Evolutionary conservation across 2,113 vertebrate species (phyloP), one percentile per base, ranked within the genome.

Genomic region (Apaloderma vittatum): DNA sequence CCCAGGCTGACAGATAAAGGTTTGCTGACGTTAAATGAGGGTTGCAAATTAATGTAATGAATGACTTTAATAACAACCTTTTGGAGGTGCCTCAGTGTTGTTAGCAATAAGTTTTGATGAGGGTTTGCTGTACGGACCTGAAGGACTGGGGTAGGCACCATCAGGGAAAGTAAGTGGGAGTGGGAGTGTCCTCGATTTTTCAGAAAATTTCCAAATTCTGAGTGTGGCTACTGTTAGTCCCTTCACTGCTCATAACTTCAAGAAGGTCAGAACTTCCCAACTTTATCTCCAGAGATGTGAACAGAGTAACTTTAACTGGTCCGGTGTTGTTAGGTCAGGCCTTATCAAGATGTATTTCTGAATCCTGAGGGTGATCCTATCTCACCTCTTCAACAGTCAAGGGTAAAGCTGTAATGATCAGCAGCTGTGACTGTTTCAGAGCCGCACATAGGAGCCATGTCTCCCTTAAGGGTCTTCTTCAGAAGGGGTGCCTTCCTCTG

Each of bases 1-100:
- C 74, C 51, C 24, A 62, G 93, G 96, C 94, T 95, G 80, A 91
- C 78, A 97, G 96, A 97, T 97, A 96, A 97, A 95, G 79, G 95
- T 96, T 91, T 92, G 95, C 83, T 96, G 96, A 95, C 83, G 91
- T 97, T 94, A 95, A 91, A 90, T 79, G 86, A 89, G 49, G 86
- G 40, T 70, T 97, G 93, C 70, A 95, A 96, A 96, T 96, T 95
- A 95, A 78, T 76, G 70, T 94, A 96, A 96, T 95, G 88, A 94
- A 95, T 94, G 93, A 95, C 80, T 92, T 95, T 94, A 96, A 97
- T 97, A 95, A 96, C 48, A 93, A 88, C 46, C 65, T 90, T 89
- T 91, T 65, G 80, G 86, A 91, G 80, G 27, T 79, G 40, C 45
- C 73, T 93, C 46, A 26, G 70, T 89, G 70, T 61, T 94, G 66